phyloP scores from a whole-genome alignment of 2,113 vertebrate genomes.

The Poeciliopsis turrubarensis region DNA sequence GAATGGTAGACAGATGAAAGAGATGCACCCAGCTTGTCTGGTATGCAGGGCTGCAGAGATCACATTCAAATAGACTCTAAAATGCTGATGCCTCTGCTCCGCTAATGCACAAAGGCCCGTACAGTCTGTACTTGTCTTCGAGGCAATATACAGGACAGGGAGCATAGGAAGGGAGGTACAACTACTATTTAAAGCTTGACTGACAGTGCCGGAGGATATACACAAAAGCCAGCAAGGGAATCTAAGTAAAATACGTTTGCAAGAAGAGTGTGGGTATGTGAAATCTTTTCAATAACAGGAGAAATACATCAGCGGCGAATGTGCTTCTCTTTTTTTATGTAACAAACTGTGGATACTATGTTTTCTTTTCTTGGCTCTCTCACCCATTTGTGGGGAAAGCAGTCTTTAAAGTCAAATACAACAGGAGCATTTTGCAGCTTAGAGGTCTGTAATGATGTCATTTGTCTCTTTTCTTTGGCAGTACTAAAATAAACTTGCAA shows the following conservation, averaged over 20 bases:
- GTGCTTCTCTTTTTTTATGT: conserved; percentile 34
- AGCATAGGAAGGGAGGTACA: conserved; percentile 23
- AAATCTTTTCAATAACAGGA: not conserved
- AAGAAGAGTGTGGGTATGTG: conserved; percentile 10
- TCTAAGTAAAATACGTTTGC: conserved; percentile 20
- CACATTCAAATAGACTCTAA: conserved; percentile 21
- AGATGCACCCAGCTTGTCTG: conserved; percentile 6
- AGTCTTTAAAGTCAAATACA: conserved; percentile 61
- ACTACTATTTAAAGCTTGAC: conserved; percentile 50
- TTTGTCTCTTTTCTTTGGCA: conserved; percentile 54
- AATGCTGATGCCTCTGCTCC: conserved; percentile 17
- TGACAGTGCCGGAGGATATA: conserved; percentile 39
- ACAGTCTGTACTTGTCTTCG: conserved; percentile 23
- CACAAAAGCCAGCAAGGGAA: conserved; percentile 35
- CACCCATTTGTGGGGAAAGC: conserved; percentile 27
- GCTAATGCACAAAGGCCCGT: conserved; percentile 11
- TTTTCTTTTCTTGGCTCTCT: conserved; percentile 9
- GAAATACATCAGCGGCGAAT: conserved; percentile 24
- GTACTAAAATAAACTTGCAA: conserved; percentile 37
- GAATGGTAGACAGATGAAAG: conserved; percentile 7
- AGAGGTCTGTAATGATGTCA: conserved; percentile 51
- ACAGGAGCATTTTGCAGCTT: conserved; percentile 36
- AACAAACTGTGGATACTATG: conserved; percentile 18
- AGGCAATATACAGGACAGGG: conserved; percentile 26
- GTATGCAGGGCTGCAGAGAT: conserved; percentile 21